Conservation (phyloP, 2,113 vertebrate genomes). For the Laticauda laticaudata region DNA sequence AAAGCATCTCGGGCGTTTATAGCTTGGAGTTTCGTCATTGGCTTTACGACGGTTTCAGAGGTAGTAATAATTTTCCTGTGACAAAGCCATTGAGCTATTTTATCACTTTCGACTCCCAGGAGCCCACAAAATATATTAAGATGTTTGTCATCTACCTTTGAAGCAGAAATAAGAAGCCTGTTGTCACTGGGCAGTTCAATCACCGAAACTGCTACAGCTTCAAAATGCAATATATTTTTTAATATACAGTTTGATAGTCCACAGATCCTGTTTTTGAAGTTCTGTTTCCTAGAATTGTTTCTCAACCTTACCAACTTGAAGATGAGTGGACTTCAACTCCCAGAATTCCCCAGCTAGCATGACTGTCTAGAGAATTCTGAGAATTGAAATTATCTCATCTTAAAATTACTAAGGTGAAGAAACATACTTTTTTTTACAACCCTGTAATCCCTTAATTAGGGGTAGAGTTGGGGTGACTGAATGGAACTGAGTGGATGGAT, state of each 20-base stretch:
- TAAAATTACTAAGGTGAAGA: too few species aligned
- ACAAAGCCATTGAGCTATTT: conserved; percentile 84
- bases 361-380: neutral
- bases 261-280: neutral
- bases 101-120: conserved; percentile 69
- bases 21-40: conserved; percentile 80
- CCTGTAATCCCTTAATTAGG: too few species aligned
- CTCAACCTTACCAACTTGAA: neutral
- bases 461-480: too few species aligned
- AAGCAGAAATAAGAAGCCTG: conserved; percentile 12
- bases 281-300: neutral
- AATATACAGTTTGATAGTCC: too few species aligned
- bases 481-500: too few species aligned
- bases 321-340: neutral
- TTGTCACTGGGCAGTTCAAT: neutral
- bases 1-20: conserved; percentile 86
- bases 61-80: conserved; percentile 81
- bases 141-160: conserved; percentile 79
- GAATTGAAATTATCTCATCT: neutral
- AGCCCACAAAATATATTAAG: conserved; percentile 85
- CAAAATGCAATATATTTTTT: neutral
- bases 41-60: conserved; percentile 87
- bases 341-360: neutral
- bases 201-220: neutral
- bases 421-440: too few species aligned